Evolutionary conservation across 1,140 invertebrate genomes (phyloP).

Genomic region (Manduca sexta): DNA sequence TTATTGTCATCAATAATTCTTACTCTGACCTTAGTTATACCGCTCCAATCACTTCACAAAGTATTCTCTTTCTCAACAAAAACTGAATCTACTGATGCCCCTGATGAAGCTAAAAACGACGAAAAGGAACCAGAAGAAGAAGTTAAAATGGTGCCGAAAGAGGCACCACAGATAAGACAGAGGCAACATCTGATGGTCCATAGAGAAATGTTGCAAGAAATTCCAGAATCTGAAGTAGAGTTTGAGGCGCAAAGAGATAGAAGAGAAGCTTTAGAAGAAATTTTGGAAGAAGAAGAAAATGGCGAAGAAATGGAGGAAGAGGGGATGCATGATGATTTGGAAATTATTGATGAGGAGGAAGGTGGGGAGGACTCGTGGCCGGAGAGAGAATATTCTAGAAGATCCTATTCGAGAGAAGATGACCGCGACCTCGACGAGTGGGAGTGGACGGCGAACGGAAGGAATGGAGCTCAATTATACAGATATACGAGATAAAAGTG

Average conservation of each 20-base stretch:
- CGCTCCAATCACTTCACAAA: constrained; percentile 80
- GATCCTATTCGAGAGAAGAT: constrained; percentile 35
- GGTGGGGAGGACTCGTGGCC: constrained; percentile 38
- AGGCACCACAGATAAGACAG: constrained; percentile 26
- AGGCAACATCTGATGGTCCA: constrained; percentile 49
- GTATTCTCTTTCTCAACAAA: constrained; percentile 42
- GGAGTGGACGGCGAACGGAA: constrained; percentile 60
- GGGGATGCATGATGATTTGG: constrained; percentile 46
- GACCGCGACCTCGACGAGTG: constrained; percentile 62
- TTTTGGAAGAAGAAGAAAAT: constrained; percentile 67
- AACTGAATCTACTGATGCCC: constrained; percentile 15
- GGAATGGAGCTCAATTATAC: constrained; percentile 51
- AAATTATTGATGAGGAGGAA: constrained; percentile 47
- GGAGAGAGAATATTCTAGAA: constrained; percentile 33
- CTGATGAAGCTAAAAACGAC: constrained; percentile 20
- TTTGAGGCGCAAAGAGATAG: constrained; percentile 55
- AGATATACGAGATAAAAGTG: constrained; percentile 51
- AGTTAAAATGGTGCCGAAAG: constrained; percentile 12
- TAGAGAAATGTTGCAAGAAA: constrained; percentile 60
- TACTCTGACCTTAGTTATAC: constrained; percentile 79
- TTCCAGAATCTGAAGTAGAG: constrained; percentile 57
- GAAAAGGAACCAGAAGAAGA: constrained; percentile 13
- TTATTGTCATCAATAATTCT: constrained; percentile 74
- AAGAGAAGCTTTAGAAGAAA: constrained; percentile 55
- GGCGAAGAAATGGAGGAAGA: constrained; percentile 31